Base-by-base conservation (phyloP, 1,140 invertebrate genomes). In the Euura saliciscinereae region DNA sequence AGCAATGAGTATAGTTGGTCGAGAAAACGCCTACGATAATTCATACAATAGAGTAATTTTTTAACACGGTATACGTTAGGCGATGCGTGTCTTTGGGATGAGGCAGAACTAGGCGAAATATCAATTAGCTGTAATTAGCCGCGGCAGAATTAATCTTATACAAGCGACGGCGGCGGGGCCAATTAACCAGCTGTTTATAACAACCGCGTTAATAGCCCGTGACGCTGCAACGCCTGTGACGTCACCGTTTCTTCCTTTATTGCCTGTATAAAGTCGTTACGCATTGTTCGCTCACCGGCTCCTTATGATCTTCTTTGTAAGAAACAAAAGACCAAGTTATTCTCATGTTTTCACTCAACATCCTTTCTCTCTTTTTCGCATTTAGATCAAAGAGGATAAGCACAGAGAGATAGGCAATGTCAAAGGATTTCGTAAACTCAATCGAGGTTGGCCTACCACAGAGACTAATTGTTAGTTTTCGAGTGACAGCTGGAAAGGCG, bases 141-240 rank as follows among this genome's bases (percentile, higher is more conserved):
- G 51, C 6, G 51, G 51, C 13, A 59, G 8, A 59, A 8, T n/a
- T 59, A 59, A 59, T 59, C 8, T 59, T 59, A n/a, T 11, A 59
- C 5, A 59, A 59, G 51, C 3, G 51, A 59, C 51, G 6, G 13
- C 8, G 51, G 28, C 28, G 28, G 0, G 51, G 6, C 51, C 51
- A 59, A 59, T 59, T 59, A 59, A n/a, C 51, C 51, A 59, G 51
- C 51, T 59, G 51, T 59, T 59, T 59, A 59, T 59, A 59, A 59
- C 51, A 59, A 59, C 51, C 46, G 2, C 51, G 51, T 59, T 59
- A 59, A 59, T 59, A n/a, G 3, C 13, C 8, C 51, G 8, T 59
- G 51, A 59, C 51, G 51, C 51, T 59, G 10, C 28, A 28, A 59
- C 13, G 51, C 51, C 51, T 59, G 51, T 59, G 46, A 59, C 51